phyloP scores from a whole-genome alignment of 2,888 invertebrate genomes.

The Andrena trimmerana region DNA sequence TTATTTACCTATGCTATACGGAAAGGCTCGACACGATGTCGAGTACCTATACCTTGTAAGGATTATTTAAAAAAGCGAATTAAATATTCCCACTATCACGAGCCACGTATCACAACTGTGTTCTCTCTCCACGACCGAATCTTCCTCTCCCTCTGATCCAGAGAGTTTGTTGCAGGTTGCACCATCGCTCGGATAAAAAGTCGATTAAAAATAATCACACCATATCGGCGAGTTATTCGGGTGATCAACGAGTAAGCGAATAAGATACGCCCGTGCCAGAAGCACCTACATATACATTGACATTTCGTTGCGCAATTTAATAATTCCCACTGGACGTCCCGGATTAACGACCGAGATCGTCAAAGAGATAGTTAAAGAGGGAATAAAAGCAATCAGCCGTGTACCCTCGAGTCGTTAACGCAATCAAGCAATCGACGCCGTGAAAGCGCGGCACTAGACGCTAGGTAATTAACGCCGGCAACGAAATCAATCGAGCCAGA shows the following conservation, averaged over 20 bases:
- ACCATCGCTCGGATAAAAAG: too few species aligned
- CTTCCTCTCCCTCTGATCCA: slow-evolving; percentile 25
- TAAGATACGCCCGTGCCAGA: too few species aligned
- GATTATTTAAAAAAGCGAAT: slow-evolving; percentile 83
- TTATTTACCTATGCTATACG: slow-evolving; percentile 81
- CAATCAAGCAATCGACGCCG: slow-evolving; percentile 1
- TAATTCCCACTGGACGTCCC: too few species aligned
- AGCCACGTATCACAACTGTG: slow-evolving; percentile 64
- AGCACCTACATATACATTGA: too few species aligned
- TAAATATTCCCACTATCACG: slow-evolving; percentile 83
- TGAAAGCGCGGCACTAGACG: slow-evolving; percentile 27
- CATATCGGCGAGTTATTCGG: too few species aligned
- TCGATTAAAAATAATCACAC: too few species aligned
- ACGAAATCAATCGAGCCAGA: slow-evolving; percentile 62
- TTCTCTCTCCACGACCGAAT: slow-evolving; percentile 42
- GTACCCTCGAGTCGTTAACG: slow-evolving; percentile 14
- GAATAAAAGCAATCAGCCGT: neutral
- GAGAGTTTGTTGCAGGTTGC: neutral
- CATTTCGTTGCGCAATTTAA: too few species aligned
- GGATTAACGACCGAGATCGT: too few species aligned
- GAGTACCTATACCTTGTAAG: slow-evolving; percentile 78
- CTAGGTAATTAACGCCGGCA: slow-evolving; percentile 48
- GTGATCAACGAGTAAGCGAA: too few species aligned
- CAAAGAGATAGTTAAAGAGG: neutral
- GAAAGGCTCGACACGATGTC: slow-evolving; percentile 66